Base-by-base conservation (phyloP, 2,113 vertebrate species). In the Otocyon megalotis region DNA sequence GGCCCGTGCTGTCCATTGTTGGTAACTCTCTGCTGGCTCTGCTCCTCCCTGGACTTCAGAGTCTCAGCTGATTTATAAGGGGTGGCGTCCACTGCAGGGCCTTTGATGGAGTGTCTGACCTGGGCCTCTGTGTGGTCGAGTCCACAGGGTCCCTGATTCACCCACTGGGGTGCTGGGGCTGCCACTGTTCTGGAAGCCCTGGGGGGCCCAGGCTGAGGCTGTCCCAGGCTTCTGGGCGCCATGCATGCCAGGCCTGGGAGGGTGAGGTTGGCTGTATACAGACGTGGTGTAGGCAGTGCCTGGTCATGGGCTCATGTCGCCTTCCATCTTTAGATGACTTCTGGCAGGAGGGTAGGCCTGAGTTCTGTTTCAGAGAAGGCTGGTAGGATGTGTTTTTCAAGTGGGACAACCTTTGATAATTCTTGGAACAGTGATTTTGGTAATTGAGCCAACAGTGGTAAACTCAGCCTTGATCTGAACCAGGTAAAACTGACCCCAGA, bases 371-470 rank as follows among this genome's bases (percentile, higher is more conserved):
- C 63, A 8, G 88, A 84, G 30, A 9, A 20, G 20, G 84, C 8
- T 22, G 50, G 30, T 11, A 30, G 9, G 58, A 12, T 10, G 22
- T 4, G 24, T 8, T 50, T 63, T 72, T 24, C 14, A 37, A 12
- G 4, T 37, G 17, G 48, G 32, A 50, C 5, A 3, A 26, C 19
- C 15, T 37, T 1, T 26, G 6, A 2, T 43, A 3, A 7, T 11
- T 26, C 19, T 74, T 32, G 7, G 26, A 3, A 30, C 5, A 3
- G 67, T 3, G 50, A 22, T 43, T 15, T 67, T 1, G 24, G 60
- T 28, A 12, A 8, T 0, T 1, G 67, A 16, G 30, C 50, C 50
- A 1, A 1, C 35, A 20, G n/a, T 0, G 15, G 35, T 1, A 0
- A 8, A 72, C 5, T 8, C 43, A 15, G 94, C 65, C 26, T 4